Evolutionary conservation across 2,797 vertebrate species (phyloP), one percentile per base, ranked within the genome.

Genomic region (Schizopygopsis pylzovi): DNA sequence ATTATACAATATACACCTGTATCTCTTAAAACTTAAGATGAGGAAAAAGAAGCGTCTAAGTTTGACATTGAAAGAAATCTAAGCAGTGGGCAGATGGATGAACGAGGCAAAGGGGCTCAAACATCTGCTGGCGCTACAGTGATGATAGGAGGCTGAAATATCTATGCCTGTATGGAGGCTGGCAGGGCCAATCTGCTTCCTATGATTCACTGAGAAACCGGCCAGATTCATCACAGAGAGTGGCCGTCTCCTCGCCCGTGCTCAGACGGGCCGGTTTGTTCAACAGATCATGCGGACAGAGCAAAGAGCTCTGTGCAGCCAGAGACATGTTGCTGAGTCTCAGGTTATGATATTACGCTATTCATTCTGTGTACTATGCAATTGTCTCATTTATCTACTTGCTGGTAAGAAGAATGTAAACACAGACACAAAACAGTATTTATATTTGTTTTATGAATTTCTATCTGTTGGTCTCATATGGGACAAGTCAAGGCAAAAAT

Each of bases 181-280:
- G 90, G 90, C 91, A 91, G 87, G 79, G 73, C 82, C 88, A 91
- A 91, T 90, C 90, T 91, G 88, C 81, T 89, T 88, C 89, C 76
- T 83, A 70, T 81, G 68, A 88, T 88, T 90, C 84, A 84, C 63
- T 81, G 71, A 84, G 76, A 87, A 63, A 68, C 52, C 20, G 56
- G 33, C 43, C 86, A 84, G 68, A 88, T 90, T 87, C 68, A 88
- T 90, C 87, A 87, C 49, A 41, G 78, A 70, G 37, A 71, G 70
- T 52, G 67, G 54, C 13, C 78, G 43, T 87, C 84, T 87, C 68
- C 61, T 84, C 25, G 7, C 18, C 49, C 9, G 3, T 33, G 25
- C 68, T 25, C 20, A 81, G 61, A 61, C 9, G 16, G 45, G 56
- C 25, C 39, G 5, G 80, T 73, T 77, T 83, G 68, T 68, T 75